Evolutionary conservation across 2,797 vertebrate species (phyloP).

Genomic region (Clamator glandarius): DNA sequence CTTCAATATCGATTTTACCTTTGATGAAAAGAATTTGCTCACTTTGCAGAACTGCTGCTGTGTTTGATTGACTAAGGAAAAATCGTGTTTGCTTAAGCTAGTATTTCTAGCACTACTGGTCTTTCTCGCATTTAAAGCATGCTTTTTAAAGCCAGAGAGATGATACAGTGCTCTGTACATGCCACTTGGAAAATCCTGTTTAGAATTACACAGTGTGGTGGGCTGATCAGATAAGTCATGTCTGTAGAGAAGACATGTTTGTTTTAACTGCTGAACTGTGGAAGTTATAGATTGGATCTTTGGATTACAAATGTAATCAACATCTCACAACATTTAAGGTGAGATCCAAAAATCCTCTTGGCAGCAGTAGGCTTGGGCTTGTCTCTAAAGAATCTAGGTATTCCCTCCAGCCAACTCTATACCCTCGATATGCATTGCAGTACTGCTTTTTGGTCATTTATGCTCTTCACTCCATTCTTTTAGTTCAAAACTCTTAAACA

Average conservation of each 20-base stretch:
- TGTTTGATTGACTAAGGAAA: neutral
- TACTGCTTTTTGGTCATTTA: neutral
- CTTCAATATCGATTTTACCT: neutral
- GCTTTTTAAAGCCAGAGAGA: neutral
- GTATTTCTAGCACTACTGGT: neutral
- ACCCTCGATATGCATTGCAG: neutral
- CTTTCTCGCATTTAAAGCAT: neutral
- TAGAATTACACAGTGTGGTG: neutral
- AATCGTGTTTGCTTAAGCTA: neutral
- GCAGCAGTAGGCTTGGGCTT: neutral
- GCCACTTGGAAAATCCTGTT: constrained; percentile 53
- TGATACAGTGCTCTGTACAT: neutral
- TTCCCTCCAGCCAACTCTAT: neutral
- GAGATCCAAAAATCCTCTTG: neutral
- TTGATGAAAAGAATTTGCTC: neutral
- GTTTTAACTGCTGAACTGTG: constrained; percentile 46
- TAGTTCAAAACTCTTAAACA: neutral
- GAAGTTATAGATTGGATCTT: constrained; percentile 45
- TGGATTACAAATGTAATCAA: constrained; percentile 16
- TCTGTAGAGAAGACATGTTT: constrained; percentile 28
- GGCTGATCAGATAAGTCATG: neutral
- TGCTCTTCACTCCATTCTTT: neutral
- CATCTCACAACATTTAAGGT: constrained; percentile 21
- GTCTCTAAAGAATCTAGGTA: neutral
- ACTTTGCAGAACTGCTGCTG: neutral